Conservation (phyloP, 1,140 invertebrate genomes). For the Plutomurus gul region DNA sequence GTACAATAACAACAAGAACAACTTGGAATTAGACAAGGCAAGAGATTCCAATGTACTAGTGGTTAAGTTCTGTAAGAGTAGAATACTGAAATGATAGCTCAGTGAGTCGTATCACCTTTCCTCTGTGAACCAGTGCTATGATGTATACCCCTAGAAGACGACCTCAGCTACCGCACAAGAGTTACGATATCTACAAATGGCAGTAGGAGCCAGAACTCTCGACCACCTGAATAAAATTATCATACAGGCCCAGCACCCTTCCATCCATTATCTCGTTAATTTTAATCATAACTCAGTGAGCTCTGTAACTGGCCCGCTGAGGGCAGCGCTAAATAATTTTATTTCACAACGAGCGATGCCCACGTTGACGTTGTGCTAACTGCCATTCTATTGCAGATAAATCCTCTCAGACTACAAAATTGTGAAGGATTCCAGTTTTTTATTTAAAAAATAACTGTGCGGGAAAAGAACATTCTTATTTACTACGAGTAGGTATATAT, state of each 20-base stretch:
- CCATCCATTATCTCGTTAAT: constrained; percentile 6
- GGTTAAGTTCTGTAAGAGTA: too few relatives aligned
- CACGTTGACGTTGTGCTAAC: constrained; percentile 13
- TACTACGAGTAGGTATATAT: too few relatives aligned
- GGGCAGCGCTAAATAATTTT: constrained; percentile 7
- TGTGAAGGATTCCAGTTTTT: neutral
- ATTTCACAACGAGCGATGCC: neutral
- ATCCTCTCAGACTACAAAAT: neutral
- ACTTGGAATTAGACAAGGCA: too few relatives aligned
- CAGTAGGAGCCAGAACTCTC: too few relatives aligned
- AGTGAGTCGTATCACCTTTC: too few relatives aligned
- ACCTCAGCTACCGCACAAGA: too few relatives aligned
- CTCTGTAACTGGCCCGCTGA: neutral
- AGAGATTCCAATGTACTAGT: too few relatives aligned
- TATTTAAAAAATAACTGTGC: neutral
- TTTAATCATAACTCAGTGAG: constrained; percentile 20
- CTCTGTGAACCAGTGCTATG: too few relatives aligned
- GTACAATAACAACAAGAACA: too few relatives aligned
- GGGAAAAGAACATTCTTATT: too few relatives aligned
- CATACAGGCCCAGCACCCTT: constrained; percentile 4
- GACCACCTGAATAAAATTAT: neutral
- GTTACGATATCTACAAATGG: neutral
- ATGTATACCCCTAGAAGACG: too few relatives aligned
- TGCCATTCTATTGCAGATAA: constrained; percentile 14
- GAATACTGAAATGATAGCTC: too few relatives aligned